Percentiles rank a stretch among this genome's conserved stretches.
phyloP scores from a whole-genome alignment of 2,888 invertebrate genomes.

The Asteroscopus sphinx region DNA sequence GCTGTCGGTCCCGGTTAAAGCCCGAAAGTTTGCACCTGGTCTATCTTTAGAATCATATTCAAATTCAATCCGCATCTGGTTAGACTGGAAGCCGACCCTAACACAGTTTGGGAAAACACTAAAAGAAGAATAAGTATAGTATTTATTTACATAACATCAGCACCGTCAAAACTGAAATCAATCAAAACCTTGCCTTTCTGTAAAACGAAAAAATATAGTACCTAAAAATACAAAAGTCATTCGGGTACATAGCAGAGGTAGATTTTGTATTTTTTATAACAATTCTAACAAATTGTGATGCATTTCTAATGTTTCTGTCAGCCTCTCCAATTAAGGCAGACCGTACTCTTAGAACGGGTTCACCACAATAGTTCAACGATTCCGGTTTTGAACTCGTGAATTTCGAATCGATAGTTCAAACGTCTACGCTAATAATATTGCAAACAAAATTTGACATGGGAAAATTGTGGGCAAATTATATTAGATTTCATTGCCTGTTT shows the following conservation, averaged over 20 bases:
- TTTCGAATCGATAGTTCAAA: slow-evolving; percentile 22
- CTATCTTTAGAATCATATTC: too few species aligned
- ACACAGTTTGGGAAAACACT: too few species aligned
- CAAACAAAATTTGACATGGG: too few species aligned
- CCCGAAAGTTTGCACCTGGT: too few species aligned
- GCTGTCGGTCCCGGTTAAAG: too few species aligned
- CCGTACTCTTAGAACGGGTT: slow-evolving; percentile 33
- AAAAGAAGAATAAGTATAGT: too few species aligned
- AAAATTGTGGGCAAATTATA: too few species aligned
- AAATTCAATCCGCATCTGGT: too few species aligned
- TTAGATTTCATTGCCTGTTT: too few species aligned
- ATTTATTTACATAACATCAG: too few species aligned
- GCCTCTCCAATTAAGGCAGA: slow-evolving; percentile 49
- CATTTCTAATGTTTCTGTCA: slow-evolving; percentile 60
- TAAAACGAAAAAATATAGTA: slow-evolving; percentile 2
- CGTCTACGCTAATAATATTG: neutral
- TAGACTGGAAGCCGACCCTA: too few species aligned
- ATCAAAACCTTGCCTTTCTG: slow-evolving; percentile 27
- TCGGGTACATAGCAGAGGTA: slow-evolving; percentile 2
- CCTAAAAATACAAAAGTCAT: neutral
- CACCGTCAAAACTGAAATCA: too few species aligned
- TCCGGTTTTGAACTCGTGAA: slow-evolving; percentile 36
- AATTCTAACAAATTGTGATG: slow-evolving; percentile 46
- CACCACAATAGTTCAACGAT: slow-evolving; percentile 42
- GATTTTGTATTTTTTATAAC: slow-evolving; percentile 34